Evolutionary conservation across 2,888 invertebrate genomes (phyloP).

Genomic region (Drosophila austrosaltans): DNA sequence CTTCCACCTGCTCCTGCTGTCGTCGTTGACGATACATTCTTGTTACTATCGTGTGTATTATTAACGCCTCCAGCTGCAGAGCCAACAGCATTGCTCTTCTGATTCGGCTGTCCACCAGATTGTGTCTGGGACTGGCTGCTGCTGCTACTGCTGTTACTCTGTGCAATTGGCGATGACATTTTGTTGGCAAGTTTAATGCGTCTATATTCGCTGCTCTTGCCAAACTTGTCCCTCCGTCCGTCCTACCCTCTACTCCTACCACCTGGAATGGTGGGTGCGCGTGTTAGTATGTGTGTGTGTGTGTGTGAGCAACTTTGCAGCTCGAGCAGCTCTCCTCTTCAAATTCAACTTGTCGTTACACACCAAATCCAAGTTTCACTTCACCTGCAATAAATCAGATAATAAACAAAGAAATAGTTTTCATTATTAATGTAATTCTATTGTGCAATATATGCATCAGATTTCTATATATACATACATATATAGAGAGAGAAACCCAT

Average conservation of each 20-base stretch:
- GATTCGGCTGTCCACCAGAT: background rate
- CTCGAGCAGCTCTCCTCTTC: background rate
- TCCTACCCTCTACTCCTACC: background rate
- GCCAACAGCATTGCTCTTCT: constrained; percentile 40
- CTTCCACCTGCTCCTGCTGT: constrained; percentile 54
- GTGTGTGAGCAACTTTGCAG: background rate
- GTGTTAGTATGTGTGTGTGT: background rate
- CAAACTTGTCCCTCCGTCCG: background rate
- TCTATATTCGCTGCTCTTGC: background rate
- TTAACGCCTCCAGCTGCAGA: constrained; percentile 57
- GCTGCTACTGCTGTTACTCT: constrained; percentile 60
- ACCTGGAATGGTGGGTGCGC: background rate
- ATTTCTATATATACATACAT: background rate
- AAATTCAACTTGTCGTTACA: background rate
- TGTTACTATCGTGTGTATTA: constrained; percentile 70
- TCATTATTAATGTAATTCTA: background rate
- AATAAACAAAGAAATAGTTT: background rate
- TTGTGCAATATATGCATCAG: background rate
- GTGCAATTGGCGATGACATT: constrained; percentile 74
- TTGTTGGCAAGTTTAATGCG: constrained; percentile 41
- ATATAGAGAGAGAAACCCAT: background rate
- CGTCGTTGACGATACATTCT: constrained; percentile 2
- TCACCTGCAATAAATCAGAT: background rate
- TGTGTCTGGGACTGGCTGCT: constrained; percentile 1
- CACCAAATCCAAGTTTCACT: background rate